phyloP scores from a whole-genome alignment of 2,797 vertebrate genomes.

The Centropyge bicolor region DNA sequence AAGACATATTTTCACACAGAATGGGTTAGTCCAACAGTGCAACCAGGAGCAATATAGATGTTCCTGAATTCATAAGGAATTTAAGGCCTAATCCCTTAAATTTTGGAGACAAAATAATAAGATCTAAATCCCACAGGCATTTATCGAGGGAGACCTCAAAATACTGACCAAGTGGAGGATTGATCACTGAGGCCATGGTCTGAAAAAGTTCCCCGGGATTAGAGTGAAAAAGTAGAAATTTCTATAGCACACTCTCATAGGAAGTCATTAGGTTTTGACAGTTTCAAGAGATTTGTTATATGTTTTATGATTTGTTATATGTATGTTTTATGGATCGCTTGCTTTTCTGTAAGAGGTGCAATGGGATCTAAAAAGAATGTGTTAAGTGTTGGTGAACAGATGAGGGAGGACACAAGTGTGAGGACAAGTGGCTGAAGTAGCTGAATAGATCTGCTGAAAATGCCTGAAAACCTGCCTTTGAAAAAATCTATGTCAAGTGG shows the following conservation, averaged over 20 bases:
- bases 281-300: slow-evolving; percentile 12
- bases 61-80: background rate
- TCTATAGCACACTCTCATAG: background rate
- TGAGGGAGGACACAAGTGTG: background rate
- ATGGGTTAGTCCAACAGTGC: background rate
- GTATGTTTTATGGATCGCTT: slow-evolving; percentile 16
- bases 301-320: too few species aligned
- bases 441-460: background rate
- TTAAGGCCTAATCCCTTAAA: background rate
- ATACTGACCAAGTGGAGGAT: background rate
- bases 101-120: background rate
- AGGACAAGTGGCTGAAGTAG: background rate
- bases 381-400: slow-evolving; percentile 19
- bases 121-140: background rate
- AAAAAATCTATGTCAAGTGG: background rate
- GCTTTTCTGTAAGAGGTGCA: slow-evolving; percentile 10
- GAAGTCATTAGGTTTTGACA: slow-evolving; percentile 15
- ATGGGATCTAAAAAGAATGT: slow-evolving; percentile 15
- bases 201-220: background rate
- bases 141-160: background rate
- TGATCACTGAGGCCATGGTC: background rate
- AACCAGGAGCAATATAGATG: background rate
- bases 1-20: background rate
- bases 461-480: background rate
- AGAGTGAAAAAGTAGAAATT: background rate